Conservation (phyloP, 2,888 invertebrate species). For the Yponomeuta sedellus region DNA sequence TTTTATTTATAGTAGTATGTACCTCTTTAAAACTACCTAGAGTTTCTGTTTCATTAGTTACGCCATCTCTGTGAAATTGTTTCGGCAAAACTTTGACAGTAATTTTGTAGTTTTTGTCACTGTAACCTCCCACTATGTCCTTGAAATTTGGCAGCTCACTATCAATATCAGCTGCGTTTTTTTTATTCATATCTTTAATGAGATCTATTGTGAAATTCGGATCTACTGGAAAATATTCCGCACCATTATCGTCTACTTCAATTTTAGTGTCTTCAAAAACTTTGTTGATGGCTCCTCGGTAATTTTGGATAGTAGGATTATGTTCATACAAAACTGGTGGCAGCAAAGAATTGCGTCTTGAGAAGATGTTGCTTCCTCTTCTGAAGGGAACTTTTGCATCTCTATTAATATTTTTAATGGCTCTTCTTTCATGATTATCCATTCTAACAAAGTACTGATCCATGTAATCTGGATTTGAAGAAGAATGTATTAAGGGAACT, state of each 20-base stretch:
- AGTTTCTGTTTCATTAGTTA: slow-evolving; percentile 28
- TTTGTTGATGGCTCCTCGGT: slow-evolving; percentile 32
- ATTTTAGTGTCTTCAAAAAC: slow-evolving; percentile 48
- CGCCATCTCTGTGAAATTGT: slow-evolving; percentile 22
- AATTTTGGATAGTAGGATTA: slow-evolving; percentile 23
- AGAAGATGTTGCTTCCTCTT: neutral
- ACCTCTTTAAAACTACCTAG: slow-evolving; percentile 56
- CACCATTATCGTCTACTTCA: slow-evolving; percentile 28
- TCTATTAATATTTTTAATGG: neutral
- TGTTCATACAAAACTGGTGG: neutral
- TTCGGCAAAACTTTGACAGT: slow-evolving; percentile 59
- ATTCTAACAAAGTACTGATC: neutral
- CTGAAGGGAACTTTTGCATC: neutral
- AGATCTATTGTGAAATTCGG: neutral
- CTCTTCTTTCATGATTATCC: neutral
- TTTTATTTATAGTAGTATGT: slow-evolving; percentile 60
- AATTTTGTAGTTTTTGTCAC: slow-evolving; percentile 41
- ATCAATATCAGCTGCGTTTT: neutral
- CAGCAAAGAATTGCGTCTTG: neutral
- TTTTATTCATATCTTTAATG: neutral
- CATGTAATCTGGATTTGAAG: neutral
- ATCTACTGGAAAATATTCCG: slow-evolving; percentile 12
- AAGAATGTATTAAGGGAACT: neutral
- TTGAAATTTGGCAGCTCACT: slow-evolving; percentile 27
- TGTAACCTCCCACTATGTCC: slow-evolving; percentile 36